Conservation (phyloP, 2,888 invertebrate species). For the Cinara cedri region DNA sequence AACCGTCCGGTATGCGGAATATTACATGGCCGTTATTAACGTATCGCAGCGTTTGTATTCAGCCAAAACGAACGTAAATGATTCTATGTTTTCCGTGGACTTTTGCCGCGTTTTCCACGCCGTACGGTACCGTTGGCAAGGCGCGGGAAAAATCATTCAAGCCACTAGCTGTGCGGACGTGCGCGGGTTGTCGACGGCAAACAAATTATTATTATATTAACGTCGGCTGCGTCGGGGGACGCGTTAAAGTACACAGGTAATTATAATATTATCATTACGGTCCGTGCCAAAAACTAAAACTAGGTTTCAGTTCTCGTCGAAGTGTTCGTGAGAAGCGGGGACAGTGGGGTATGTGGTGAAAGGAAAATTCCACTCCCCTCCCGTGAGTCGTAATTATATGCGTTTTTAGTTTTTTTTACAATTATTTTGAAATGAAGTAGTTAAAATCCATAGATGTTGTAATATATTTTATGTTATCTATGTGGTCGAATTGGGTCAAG, state of each 20-base stretch:
- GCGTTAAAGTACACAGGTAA: conserved; percentile 21
- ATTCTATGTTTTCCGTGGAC: too few species aligned
- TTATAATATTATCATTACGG: too few species aligned
- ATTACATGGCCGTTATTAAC: not conserved
- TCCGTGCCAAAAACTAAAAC: conserved; percentile 27
- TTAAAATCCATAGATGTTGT: too few species aligned
- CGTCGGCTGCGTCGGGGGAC: not conserved
- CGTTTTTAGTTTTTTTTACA: too few species aligned
- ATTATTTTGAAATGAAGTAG: too few species aligned
- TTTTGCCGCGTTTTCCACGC: not conserved
- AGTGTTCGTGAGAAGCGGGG: too few species aligned
- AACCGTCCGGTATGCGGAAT: too few species aligned
- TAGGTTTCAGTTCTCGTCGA: not conserved
- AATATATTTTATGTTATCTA: too few species aligned
- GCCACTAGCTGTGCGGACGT: not conserved
- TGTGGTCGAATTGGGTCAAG: too few species aligned
- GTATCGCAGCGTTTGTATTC: not conserved
- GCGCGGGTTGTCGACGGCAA: conserved; percentile 10
- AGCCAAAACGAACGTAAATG: conserved; percentile 2
- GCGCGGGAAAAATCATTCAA: conserved; percentile 21
- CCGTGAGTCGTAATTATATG: too few species aligned
- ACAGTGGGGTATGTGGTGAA: too few species aligned
- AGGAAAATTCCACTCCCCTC: too few species aligned
- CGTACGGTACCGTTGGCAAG: not conserved
- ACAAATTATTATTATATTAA: conserved; percentile 15